These are phyloP conservation scores for Crenichthys baileyi DNA, from an alignment of 2,797 vertebrate genomes.

Conservation along the genomic window DNA sequence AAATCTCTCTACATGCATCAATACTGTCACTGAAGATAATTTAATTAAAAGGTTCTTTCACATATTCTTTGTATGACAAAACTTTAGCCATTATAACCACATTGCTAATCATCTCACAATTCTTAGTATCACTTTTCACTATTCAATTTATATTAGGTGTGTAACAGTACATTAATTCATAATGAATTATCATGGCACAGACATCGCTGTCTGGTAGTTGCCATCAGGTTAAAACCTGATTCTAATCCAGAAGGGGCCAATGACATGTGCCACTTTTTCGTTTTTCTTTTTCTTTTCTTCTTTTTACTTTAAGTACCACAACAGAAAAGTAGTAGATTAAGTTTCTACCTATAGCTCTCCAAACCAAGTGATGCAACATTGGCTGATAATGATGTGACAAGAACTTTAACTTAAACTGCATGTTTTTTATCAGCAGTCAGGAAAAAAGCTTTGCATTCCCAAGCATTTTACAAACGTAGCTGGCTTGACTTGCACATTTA, in stretches of 20 bases:
- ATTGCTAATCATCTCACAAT: background rate
- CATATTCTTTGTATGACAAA: background rate
- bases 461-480: too few relatives aligned
- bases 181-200: background rate
- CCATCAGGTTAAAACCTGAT: background rate
- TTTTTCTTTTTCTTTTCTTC: background rate
- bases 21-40: background rate
- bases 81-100: background rate
- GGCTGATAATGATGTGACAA: background rate
- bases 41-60: constrained; percentile 14
- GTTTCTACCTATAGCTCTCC: too few relatives aligned
- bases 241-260: background rate
- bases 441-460: too few relatives aligned
- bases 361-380: background rate
- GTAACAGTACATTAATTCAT: background rate
- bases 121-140: background rate
- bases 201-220: background rate
- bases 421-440: too few relatives aligned
- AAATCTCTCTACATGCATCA: constrained; percentile 18
- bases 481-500: too few relatives aligned
- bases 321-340: background rate
- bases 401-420: background rate
- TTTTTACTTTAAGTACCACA: background rate
- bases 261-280: background rate
- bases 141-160: background rate